phyloP scores from a whole-genome alignment of 2,888 invertebrate genomes.

The Pyrrhia umbra region DNA sequence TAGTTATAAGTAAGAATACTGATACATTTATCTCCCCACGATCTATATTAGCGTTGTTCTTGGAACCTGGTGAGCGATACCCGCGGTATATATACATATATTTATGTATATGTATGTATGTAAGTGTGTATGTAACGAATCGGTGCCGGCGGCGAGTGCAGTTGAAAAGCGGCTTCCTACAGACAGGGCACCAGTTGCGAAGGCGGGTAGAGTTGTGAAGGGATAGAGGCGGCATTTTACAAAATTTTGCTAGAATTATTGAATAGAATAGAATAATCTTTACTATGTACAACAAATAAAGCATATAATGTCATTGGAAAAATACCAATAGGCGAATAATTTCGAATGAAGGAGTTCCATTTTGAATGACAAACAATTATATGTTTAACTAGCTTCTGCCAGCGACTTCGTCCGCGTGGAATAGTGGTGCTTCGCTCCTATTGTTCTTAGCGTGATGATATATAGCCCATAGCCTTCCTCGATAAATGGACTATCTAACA shows the following conservation, averaged over 20 bases:
- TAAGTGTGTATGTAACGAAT: constrained; percentile 70
- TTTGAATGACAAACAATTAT: too few species aligned
- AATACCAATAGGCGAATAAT: too few species aligned
- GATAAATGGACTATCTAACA: too few species aligned
- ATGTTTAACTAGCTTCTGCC: too few species aligned
- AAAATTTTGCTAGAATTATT: background rate
- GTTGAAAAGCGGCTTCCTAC: constrained; percentile 66
- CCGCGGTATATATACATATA: constrained; percentile 12
- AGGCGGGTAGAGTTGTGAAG: constrained; percentile 8
- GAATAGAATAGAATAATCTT: too few species aligned
- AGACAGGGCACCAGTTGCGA: constrained; percentile 54
- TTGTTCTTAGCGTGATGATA: too few species aligned
- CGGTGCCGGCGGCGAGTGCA: constrained; percentile 66
- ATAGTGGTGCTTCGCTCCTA: too few species aligned
- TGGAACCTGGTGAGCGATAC: constrained; percentile 46
- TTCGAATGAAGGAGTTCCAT: too few species aligned
- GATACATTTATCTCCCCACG: constrained; percentile 50
- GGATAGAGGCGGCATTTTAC: constrained; percentile 22
- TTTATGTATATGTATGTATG: constrained; percentile 3
- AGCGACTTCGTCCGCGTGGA: too few species aligned
- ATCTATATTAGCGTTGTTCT: constrained; percentile 53
- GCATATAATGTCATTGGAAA: too few species aligned
- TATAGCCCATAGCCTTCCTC: too few species aligned
- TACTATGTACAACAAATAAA: too few species aligned
- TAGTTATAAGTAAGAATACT: constrained; percentile 18